phyloP scores from a whole-genome alignment of 1,140 invertebrate species.

The Drosophila ogumai region DNA sequence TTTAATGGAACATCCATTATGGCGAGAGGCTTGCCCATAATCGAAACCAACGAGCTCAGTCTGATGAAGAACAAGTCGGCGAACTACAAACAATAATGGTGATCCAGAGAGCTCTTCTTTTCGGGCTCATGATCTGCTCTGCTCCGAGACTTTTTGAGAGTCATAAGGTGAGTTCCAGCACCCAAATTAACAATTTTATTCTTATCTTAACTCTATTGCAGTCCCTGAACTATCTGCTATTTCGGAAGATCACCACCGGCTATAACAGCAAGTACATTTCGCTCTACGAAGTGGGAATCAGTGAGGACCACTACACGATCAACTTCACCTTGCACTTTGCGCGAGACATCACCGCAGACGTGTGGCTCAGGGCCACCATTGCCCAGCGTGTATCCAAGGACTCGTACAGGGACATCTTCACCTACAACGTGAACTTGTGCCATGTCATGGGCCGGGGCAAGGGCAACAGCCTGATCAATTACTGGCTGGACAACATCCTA shows the following conservation, averaged over 20 bases:
- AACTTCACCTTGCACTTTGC: slow-evolving; percentile 50
- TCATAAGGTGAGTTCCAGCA: slow-evolving; percentile 26
- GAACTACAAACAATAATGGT: slow-evolving; percentile 7
- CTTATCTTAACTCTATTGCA: neutral
- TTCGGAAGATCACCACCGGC: slow-evolving; percentile 30
- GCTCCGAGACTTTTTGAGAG: neutral
- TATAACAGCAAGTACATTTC: slow-evolving; percentile 49
- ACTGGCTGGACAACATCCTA: slow-evolving; percentile 54
- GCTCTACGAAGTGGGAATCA: slow-evolving; percentile 35
- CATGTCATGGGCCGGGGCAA: slow-evolving; percentile 46
- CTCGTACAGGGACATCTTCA: slow-evolving; percentile 38
- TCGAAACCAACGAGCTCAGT: neutral
- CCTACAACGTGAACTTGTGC: slow-evolving; percentile 61
- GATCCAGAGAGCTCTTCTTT: neutral
- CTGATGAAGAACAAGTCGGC: too few species aligned
- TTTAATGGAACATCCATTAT: slow-evolving; percentile 15
- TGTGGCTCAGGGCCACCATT: slow-evolving; percentile 41
- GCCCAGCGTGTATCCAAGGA: slow-evolving; percentile 33
- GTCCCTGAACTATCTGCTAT: slow-evolving; percentile 41
- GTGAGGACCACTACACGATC: slow-evolving; percentile 24
- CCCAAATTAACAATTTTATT: too few species aligned
- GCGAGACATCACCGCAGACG: slow-evolving; percentile 27
- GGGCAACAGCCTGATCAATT: slow-evolving; percentile 37
- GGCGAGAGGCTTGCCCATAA: neutral
- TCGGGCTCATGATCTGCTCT: neutral